phyloP scores from a whole-genome alignment of 2,888 invertebrate genomes.

The Petrolisthes cinctipes region DNA sequence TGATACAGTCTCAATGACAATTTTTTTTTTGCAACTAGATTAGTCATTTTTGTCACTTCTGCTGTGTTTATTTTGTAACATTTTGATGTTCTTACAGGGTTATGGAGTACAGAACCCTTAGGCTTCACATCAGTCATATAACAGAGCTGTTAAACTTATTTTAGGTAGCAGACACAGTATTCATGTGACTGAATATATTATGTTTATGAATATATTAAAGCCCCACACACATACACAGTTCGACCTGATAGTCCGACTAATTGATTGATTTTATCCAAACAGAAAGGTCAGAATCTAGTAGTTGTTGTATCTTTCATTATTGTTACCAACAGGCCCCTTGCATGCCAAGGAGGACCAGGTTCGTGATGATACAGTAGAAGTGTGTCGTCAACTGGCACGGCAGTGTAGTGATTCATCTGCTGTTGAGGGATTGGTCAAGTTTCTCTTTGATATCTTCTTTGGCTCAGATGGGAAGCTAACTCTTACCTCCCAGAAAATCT shows the following conservation, averaged over 20 bases:
- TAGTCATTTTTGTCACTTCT: neutral
- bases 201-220: too few species aligned
- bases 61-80: neutral
- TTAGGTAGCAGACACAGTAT: too few species aligned
- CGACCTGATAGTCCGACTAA: too few species aligned
- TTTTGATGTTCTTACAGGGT: neutral
- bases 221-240: too few species aligned
- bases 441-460: constrained; percentile 82
- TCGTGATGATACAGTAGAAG: constrained; percentile 80
- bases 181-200: too few species aligned
- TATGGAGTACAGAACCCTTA: too few species aligned
- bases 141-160: too few species aligned
- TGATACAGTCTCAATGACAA: neutral
- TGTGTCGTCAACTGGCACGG: constrained; percentile 79
- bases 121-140: too few species aligned
- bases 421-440: constrained; percentile 78
- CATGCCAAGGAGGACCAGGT: constrained; percentile 87
- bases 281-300: too few species aligned
- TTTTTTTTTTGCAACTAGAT: neutral
- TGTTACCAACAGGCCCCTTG: constrained; percentile 70
- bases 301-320: neutral
- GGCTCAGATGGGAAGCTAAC: constrained; percentile 93
- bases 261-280: too few species aligned
- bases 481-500: constrained; percentile 88
- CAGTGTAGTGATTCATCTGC: constrained; percentile 79